These are phyloP conservation scores for Hypselothyrea guttata DNA, from an alignment of 2,888 invertebrate genomes.

Conservation along the genomic window DNA sequence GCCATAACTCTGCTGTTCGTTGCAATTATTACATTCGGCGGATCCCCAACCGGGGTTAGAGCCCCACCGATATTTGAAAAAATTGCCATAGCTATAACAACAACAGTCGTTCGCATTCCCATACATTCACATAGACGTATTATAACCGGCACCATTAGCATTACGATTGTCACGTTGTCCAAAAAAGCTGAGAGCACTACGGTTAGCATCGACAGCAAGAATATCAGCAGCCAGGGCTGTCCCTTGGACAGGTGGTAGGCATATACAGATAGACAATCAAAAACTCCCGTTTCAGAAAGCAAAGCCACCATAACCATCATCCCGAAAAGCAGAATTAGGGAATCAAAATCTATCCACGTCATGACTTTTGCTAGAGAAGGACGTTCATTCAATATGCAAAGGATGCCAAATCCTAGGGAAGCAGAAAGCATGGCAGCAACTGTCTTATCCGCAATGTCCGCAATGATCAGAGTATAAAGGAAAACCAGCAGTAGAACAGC, in stretches of 20 bases:
- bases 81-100: conserved; percentile 92
- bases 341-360: conserved; percentile 89
- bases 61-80: conserved; percentile 96
- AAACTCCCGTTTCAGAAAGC: conserved; percentile 89
- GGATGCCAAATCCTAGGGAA: conserved; percentile 86
- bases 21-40: conserved; percentile 84
- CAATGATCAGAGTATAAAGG: conserved; percentile 92
- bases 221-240: conserved; percentile 88
- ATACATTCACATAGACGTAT: conserved; percentile 93
- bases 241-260: conserved; percentile 87
- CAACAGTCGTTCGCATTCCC: conserved; percentile 91
- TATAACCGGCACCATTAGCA: conserved; percentile 88
- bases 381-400: conserved; percentile 86
- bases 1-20: conserved; percentile 62
- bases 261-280: conserved; percentile 88
- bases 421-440: conserved; percentile 82
- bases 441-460: conserved; percentile 85
- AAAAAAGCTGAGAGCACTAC: conserved; percentile 87
- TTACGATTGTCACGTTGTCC: conserved; percentile 90
- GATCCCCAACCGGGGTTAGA: conserved; percentile 94
- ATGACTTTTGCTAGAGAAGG: conserved; percentile 86
- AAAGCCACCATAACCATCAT: conserved; percentile 91
- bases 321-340: conserved; percentile 86
- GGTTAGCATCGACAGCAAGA: conserved; percentile 86
- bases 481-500: conserved; percentile 87